Conservation (phyloP, 35 echinoderm and acorn worm species). For the Nesometra sesokonis region DNA sequence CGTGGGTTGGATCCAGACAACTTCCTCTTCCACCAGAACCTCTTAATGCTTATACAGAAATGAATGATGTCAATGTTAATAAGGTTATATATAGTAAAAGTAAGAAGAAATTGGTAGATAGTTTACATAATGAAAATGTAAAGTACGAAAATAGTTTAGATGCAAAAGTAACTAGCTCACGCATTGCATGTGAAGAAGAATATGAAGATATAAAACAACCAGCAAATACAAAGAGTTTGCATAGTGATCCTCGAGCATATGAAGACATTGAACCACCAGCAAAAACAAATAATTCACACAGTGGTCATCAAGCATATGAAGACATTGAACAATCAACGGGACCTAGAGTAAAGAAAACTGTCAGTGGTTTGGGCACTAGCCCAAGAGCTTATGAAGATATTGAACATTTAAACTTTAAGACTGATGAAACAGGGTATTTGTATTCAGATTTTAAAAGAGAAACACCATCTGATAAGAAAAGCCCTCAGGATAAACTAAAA, state of each 20-base stretch:
- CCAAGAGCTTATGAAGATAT: background rate
- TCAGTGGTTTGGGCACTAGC: background rate
- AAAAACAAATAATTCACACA: background rate
- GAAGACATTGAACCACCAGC: background rate
- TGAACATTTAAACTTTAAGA: background rate
- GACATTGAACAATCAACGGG: background rate
- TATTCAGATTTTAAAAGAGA: background rate
- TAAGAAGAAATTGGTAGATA: background rate
- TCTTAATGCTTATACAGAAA: background rate
- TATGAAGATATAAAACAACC: background rate
- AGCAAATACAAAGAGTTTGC: too few relatives aligned
- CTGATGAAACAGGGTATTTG: background rate
- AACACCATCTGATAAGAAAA: background rate
- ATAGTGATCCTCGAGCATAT: too few relatives aligned
- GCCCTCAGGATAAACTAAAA: background rate
- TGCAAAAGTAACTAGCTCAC: background rate
- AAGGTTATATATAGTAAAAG: background rate
- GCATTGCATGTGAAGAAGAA: background rate
- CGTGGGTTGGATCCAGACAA: constrained; percentile 44
- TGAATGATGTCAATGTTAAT: background rate
- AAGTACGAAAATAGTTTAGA: too few relatives aligned
- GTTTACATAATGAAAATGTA: too few relatives aligned
- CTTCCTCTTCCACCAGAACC: constrained; percentile 40
- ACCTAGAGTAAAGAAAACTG: too few relatives aligned
- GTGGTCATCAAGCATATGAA: background rate